Base-by-base conservation (phyloP, 2,888 invertebrate species). In the Meiosimyza decipiens region DNA sequence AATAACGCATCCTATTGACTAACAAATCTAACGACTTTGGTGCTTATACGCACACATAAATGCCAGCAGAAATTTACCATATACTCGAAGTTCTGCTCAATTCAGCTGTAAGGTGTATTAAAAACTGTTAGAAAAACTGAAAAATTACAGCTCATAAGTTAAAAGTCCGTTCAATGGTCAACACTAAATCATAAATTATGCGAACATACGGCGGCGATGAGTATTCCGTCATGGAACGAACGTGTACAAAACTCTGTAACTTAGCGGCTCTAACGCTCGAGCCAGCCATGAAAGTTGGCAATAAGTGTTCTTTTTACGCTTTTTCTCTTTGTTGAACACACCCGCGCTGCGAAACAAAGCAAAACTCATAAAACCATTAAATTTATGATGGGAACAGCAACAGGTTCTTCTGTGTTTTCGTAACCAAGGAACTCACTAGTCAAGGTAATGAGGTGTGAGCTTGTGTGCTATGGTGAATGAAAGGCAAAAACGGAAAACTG, bases 381-480 rank as follows among this genome's bases (percentile, higher is more conserved):
- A 77, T 77, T 76, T 77, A 77, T 71, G 74, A 77, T 77, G 77
- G 74, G 77, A 77, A 77, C 76, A 73, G 74, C 75, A 76, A 74
- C 76, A 77, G 76, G 77, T 75, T 75, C 63, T 75, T 12, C 15
- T n/a, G 28, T 18, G n/a, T 22, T 49, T 16, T 49, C 47, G 47
- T 16, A 57, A 22, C 12, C 57, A 63, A 33, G 40, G 47, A 33
- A 12, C 11, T 50, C 49, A 40, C 73, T 15, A 59, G 11, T 33
- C 47, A 40, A 15, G 33, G 49, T 9, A 16, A 7, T 15, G 15
- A 40, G 12, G 63, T 13, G 57, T 28, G 57, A 18, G 50, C 16
- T 16, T 49, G 22, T 12, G 9, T 49, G 47, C 28, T 22, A 60
- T 7, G 50, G 12, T 18, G 28, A 15, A 52, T 51, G 66, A n/a